These are phyloP conservation scores for Apodemus agrarius DNA, from an alignment of 2,797 vertebrate species.

Conservation along the genomic window DNA sequence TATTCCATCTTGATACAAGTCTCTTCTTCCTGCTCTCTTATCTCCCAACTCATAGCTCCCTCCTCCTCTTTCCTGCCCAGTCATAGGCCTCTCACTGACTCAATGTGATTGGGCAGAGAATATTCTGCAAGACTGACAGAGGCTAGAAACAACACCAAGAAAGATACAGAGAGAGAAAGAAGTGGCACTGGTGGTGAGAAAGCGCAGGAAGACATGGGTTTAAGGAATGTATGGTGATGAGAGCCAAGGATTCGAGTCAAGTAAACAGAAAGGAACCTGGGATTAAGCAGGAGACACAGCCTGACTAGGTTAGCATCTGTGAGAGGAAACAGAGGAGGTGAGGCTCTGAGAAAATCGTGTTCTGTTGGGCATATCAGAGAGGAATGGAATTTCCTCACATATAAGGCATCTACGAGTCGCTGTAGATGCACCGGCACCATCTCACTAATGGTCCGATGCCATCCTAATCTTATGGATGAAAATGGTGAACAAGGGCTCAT, in stretches of 20 bases:
- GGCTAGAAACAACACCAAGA: background rate
- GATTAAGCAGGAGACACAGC: rapidly evolving
- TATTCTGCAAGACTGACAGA: too few species aligned
- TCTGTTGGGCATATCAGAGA: rapidly evolving
- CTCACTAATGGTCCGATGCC: background rate
- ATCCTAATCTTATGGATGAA: background rate
- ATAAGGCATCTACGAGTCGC: too few species aligned
- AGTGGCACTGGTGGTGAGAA: background rate
- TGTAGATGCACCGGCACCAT: rapidly evolving
- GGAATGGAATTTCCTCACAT: too few species aligned
- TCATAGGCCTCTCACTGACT: too few species aligned
- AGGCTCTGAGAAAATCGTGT: rapidly evolving
- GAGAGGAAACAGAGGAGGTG: rapidly evolving
- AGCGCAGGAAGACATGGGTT: background rate
- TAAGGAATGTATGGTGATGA: background rate
- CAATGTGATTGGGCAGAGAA: too few species aligned
- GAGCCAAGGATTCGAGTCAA: background rate
- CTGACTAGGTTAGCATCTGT: background rate
- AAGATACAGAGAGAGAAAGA: background rate
- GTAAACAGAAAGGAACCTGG: background rate
- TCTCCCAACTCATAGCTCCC: too few species aligned
- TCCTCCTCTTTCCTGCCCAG: too few species aligned
- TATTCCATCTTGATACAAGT: too few species aligned
- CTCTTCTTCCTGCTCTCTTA: too few species aligned
- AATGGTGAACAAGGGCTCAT: background rate